Base-by-base conservation (phyloP, 2,888 invertebrate species). In the Ormyrus pomaceus region DNA sequence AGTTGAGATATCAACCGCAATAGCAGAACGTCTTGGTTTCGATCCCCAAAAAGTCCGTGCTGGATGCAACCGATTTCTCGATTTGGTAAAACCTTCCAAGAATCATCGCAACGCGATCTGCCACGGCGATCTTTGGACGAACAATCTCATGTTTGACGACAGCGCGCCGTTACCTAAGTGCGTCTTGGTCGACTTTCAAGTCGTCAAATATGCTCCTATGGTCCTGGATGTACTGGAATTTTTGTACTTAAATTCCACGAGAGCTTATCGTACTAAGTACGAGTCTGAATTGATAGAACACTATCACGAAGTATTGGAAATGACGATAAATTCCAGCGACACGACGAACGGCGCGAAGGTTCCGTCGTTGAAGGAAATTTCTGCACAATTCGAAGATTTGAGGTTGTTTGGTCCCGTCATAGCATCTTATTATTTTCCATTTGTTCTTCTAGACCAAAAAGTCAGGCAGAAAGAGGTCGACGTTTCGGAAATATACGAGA, bases 101-200 rank as follows among this genome's bases (percentile, higher is more conserved):
- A 79, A 10, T 0, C 77, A 83, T 55, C 80, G 82, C 0, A 91
- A 85, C 87, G 94, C 93, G 0, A 87, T 94, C 6, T 92, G 92
- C 55, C 94, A 94, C 85, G 92, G 93, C 5, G 94, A 94, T 89
- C 88, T 94, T 6, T 94, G 94, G 94, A 92, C 92, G 62, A 94
- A 94, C 84, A 94, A 94, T 85, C 87, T 94, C 8, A 91, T 94
- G 91, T 94, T 94, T 75, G 87, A 89, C 19, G 84, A 90, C 51
- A 89, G 90, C 0, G 87, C 86, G 53, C 93, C 93, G 0, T 3
- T 19, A 10, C 90, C 93, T 2, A 92, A 93, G 50, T 94, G 94
- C 83, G 87, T 94, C 53, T 87, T 95, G 9, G 93, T 96, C 2
- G 95, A 95, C 88, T 95, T 94, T 85, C 95, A 95, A 89, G 91